Evolutionary conservation across 2,888 invertebrate genomes (phyloP).

Genomic region (Mantis religiosa): DNA sequence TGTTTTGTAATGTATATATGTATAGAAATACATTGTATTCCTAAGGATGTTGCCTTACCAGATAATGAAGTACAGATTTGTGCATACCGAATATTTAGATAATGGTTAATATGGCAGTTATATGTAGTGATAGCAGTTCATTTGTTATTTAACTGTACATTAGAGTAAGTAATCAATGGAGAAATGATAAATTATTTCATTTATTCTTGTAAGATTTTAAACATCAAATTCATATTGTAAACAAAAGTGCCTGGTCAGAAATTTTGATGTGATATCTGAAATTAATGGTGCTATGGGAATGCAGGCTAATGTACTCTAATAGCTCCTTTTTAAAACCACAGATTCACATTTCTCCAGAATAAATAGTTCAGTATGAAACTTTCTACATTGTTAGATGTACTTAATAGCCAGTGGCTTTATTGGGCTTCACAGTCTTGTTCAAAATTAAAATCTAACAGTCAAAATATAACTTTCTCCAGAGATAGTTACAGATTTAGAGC

Average conservation of each 20-base stretch:
- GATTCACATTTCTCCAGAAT: neutral
- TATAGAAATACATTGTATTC: neutral
- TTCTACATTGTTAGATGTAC: neutral
- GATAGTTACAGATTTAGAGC: neutral
- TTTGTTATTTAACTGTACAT: neutral
- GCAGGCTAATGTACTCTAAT: neutral
- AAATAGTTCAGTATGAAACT: neutral
- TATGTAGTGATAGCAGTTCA: neutral
- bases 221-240: neutral
- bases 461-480: neutral
- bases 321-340: neutral
- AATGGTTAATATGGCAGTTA: neutral
- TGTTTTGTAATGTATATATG: too few relatives aligned
- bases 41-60: neutral
- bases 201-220: neutral
- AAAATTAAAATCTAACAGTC: neutral
- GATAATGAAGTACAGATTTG: neutral
- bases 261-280: neutral
- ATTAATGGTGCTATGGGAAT: neutral
- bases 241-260: conserved; percentile 2
- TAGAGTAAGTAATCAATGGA: neutral
- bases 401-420: neutral
- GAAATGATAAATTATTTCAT: neutral
- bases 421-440: too few relatives aligned
- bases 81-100: neutral